Conservation (phyloP, 2,797 vertebrate genomes). For the Thalassophryne amazonica region DNA sequence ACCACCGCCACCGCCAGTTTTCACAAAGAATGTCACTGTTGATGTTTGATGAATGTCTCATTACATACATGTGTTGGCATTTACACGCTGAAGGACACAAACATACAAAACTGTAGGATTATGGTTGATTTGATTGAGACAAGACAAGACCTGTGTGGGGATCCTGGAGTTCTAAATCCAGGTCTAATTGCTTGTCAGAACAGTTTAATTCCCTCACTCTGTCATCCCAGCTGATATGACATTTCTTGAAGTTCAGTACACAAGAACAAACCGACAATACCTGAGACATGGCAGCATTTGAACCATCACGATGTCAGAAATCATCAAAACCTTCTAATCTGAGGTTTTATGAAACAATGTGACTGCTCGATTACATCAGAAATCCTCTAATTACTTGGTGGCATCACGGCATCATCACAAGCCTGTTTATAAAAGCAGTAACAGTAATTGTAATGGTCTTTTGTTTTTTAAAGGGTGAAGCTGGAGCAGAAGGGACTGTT, state of each 20-base stretch:
- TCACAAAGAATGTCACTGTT: too few relatives aligned
- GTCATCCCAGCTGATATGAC: slow-evolving; percentile 42
- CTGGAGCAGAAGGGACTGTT: slow-evolving; percentile 90
- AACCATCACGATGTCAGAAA: slow-evolving; percentile 24
- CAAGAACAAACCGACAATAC: slow-evolving; percentile 6
- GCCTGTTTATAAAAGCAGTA: not conserved
- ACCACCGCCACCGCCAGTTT: too few relatives aligned
- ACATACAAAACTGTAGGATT: slow-evolving; percentile 48
- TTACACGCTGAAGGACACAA: not conserved
- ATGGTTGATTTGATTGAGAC: slow-evolving; percentile 52
- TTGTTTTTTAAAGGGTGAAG: slow-evolving; percentile 83
- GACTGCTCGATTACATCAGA: not conserved
- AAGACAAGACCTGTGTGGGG: slow-evolving; percentile 39
- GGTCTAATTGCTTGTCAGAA: slow-evolving; percentile 72
- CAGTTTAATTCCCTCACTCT: slow-evolving; percentile 55
- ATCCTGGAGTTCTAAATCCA: slow-evolving; percentile 54
- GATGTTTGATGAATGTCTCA: too few relatives aligned
- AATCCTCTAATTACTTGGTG: too few relatives aligned
- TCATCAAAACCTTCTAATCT: slow-evolving; percentile 13
- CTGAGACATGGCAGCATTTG: slow-evolving; percentile 20
- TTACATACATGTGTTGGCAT: too few relatives aligned
- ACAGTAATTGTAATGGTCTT: not conserved
- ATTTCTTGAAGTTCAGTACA: slow-evolving; percentile 39
- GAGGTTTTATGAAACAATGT: not conserved
- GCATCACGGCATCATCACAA: too few relatives aligned